Conservation (phyloP, 2,888 invertebrate genomes). For the Thereva unica region DNA sequence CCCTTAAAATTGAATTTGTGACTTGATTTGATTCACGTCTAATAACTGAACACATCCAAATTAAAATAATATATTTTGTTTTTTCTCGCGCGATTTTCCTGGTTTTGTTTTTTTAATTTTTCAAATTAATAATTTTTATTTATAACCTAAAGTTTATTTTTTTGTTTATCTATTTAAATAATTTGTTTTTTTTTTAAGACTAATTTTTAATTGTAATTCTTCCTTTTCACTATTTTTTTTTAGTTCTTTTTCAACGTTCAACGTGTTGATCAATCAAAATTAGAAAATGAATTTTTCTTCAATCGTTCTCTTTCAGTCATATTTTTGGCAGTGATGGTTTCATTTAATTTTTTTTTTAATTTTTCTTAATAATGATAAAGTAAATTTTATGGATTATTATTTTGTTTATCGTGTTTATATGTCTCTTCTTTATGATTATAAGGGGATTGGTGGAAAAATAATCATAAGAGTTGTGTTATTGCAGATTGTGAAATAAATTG, state of each 20-base stretch:
- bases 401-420: too few relatives aligned
- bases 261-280: too few relatives aligned
- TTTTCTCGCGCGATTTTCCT: conserved; percentile 6
- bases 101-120: conserved; percentile 15
- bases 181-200: conserved; percentile 2
- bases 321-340: conserved; percentile 36
- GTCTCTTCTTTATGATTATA: too few relatives aligned
- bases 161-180: conserved; percentile 21
- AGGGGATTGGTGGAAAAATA: too few relatives aligned
- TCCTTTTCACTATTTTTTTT: conserved; percentile 25
- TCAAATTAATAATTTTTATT: conserved; percentile 27
- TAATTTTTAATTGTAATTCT: conserved; percentile 21
- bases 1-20: too few relatives aligned
- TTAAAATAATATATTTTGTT: neutral
- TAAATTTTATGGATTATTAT: conserved; percentile 3
- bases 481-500: too few relatives aligned
- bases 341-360: conserved; percentile 14
- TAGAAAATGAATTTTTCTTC: conserved; percentile 7
- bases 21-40: too few relatives aligned
- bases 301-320: conserved; percentile 26
- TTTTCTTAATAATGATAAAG: neutral
- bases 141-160: neutral
- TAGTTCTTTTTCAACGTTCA: neutral
- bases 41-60: neutral
- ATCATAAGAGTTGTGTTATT: too few relatives aligned